A percentile compares a stretch with the other conserved stretches of the same genome.
Evolutionary conservation across 2,113 vertebrate species (phyloP).

Genomic region (Platycercus adscitus): DNA sequence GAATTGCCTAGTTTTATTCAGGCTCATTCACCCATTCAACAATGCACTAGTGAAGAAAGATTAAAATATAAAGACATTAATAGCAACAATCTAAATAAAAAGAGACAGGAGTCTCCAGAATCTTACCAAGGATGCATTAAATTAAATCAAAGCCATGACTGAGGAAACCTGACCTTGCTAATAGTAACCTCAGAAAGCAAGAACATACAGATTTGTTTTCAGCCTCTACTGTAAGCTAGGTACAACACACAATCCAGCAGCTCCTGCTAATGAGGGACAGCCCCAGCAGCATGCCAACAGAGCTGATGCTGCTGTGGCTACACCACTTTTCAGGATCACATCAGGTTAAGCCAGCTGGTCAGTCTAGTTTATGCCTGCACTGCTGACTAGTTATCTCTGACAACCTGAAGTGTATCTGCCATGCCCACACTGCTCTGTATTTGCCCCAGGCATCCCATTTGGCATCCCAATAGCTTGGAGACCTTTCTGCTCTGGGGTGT

Average conservation of each 20-base stretch:
- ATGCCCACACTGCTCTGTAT: background rate
- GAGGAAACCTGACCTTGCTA: background rate
- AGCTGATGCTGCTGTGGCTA: background rate
- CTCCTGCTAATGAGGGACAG: background rate
- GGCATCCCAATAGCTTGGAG: background rate
- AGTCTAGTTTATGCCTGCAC: background rate
- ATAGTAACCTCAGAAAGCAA: background rate
- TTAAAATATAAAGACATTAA: constrained; percentile 8
- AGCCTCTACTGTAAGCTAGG: background rate
- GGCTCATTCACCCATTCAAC: background rate
- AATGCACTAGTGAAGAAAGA: background rate
- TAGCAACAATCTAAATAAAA: background rate
- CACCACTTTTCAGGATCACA: background rate
- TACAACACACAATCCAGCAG: background rate
- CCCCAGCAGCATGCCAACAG: background rate
- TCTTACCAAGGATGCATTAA: background rate
- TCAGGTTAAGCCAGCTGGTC: background rate
- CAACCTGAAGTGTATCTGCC: background rate
- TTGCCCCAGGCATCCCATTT: background rate
- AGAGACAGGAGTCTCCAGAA: background rate
- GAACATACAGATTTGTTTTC: background rate
- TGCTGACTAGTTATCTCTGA: background rate
- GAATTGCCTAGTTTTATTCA: background rate
- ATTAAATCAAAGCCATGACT: background rate
- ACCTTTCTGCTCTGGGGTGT: background rate